Percentiles rank a stretch among this genome's conserved stretches.
Evolutionary conservation across 2,888 invertebrate genomes (phyloP).

Genomic region (Gari tellinella): DNA sequence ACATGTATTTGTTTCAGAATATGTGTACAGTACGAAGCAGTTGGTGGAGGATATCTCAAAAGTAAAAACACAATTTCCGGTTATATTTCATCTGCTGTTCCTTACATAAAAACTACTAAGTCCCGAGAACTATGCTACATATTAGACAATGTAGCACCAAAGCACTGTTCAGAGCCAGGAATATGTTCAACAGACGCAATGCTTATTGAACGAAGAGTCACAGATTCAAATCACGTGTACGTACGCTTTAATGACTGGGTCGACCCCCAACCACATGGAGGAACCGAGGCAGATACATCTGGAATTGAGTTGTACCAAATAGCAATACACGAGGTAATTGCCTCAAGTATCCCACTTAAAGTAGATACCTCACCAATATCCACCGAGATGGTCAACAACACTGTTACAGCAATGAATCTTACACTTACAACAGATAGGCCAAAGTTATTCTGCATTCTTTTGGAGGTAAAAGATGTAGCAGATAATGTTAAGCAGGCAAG

Average conservation of each 20-base stretch:
- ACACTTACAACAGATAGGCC: constrained; percentile 22
- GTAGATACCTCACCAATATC: no score
- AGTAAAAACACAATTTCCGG: not conserved
- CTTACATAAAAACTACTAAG: constrained; percentile 14
- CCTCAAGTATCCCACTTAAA: not conserved
- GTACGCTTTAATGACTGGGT: constrained; percentile 7
- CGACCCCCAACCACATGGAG: constrained; percentile 2
- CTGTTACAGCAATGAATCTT: not conserved
- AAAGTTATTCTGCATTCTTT: constrained; percentile 8
- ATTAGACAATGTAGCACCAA: constrained; percentile 5
- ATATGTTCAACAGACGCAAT: not conserved
- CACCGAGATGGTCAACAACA: not conserved
- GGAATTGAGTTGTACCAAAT: constrained; percentile 9
- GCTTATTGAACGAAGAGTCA: not conserved
- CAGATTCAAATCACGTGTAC: not conserved
- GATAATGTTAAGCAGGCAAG: constrained; percentile 50
- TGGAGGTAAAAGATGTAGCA: constrained; percentile 55
- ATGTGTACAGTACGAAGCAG: constrained; percentile 16
- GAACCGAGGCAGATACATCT: not conserved
- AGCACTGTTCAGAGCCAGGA: not conserved
- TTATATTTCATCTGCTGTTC: not conserved
- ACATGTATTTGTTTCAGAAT: constrained; percentile 23
- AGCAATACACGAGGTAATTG: not conserved
- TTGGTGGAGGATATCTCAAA: constrained; percentile 33
- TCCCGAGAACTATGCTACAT: constrained; percentile 19